Percentiles rank a stretch among this genome's conserved stretches.
These are phyloP conservation scores for Ephydatia muelleri DNA, from an alignment of 37 sponge, comb jelly and placozoan genomes.

Conservation along the genomic window DNA sequence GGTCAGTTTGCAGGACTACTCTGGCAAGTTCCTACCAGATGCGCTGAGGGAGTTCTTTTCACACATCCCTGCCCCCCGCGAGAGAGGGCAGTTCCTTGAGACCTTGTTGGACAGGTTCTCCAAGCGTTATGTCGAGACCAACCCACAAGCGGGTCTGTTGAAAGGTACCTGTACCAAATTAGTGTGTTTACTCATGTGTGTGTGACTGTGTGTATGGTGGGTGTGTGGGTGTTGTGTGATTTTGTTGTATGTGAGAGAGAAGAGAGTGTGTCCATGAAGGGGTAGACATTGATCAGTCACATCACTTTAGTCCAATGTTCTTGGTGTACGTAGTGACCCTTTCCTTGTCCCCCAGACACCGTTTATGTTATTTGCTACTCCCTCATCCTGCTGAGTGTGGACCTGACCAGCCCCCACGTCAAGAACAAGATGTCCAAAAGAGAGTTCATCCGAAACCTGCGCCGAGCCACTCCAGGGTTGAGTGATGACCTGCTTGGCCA, in stretches of 20 bases:
- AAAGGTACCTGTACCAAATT: constrained; percentile 47
- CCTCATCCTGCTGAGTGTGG: constrained; percentile 81
- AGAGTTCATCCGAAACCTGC: constrained; percentile 83
- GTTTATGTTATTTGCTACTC: constrained; percentile 80
- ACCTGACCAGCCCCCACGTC: constrained; percentile 81
- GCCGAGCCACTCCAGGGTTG: constrained; percentile 46
- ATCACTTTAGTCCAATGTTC: neutral
- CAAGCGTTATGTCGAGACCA: constrained; percentile 56
- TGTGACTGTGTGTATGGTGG: neutral
- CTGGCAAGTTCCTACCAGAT: constrained; percentile 69
- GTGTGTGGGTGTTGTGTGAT: neutral
- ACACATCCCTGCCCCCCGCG: constrained; percentile 71
- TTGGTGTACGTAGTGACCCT: neutral
- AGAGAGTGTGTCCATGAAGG: neutral
- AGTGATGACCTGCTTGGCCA: constrained; percentile 68
- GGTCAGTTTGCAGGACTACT: constrained; percentile 45
- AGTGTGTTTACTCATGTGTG: neutral
- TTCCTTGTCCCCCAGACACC: constrained; percentile 30
- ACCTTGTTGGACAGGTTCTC: constrained; percentile 62
- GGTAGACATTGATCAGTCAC: neutral
- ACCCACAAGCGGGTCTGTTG: constrained; percentile 22
- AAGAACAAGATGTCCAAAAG: constrained; percentile 96
- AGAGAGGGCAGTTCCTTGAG: constrained; percentile 60
- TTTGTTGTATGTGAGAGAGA: neutral
- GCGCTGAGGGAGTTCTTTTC: constrained; percentile 83